Percentiles rank a stretch among this genome's conserved stretches.
Conservation (phyloP, 2,888 invertebrate genomes). For the Leptinotarsa rubiginosa region DNA sequence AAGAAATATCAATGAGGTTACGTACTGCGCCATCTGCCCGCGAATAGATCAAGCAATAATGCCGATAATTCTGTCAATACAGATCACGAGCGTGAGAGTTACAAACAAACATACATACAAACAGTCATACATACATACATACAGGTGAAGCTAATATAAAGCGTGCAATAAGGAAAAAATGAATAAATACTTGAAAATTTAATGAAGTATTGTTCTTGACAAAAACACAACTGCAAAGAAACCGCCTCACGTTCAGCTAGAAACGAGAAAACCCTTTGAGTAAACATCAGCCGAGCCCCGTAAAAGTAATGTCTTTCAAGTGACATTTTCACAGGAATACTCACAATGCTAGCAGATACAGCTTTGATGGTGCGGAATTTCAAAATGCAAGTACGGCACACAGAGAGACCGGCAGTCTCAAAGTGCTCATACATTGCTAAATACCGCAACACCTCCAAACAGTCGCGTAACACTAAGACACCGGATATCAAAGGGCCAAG, state of each 20-base stretch:
- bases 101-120: too few species aligned
- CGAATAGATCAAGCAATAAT: too few species aligned
- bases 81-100: too few species aligned
- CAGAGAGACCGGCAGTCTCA: constrained; percentile 48
- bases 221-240: too few species aligned
- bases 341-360: constrained; percentile 38
- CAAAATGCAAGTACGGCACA: constrained; percentile 26
- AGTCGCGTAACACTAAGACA: constrained; percentile 66
- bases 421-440: constrained; percentile 64
- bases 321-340: constrained; percentile 49
- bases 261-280: background rate
- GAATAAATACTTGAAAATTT: too few species aligned
- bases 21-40: too few species aligned
- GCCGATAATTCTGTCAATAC: too few species aligned
- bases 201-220: too few species aligned
- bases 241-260: background rate
- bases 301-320: constrained; percentile 53
- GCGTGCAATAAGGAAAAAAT: too few species aligned
- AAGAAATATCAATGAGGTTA: too few species aligned
- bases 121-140: too few species aligned
- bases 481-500: constrained; percentile 64
- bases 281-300: background rate
- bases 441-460: constrained; percentile 66
- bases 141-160: too few species aligned
- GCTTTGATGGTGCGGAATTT: constrained; percentile 35